Conservation (phyloP, 1,140 invertebrate genomes). For the Pogonus chalceus region DNA sequence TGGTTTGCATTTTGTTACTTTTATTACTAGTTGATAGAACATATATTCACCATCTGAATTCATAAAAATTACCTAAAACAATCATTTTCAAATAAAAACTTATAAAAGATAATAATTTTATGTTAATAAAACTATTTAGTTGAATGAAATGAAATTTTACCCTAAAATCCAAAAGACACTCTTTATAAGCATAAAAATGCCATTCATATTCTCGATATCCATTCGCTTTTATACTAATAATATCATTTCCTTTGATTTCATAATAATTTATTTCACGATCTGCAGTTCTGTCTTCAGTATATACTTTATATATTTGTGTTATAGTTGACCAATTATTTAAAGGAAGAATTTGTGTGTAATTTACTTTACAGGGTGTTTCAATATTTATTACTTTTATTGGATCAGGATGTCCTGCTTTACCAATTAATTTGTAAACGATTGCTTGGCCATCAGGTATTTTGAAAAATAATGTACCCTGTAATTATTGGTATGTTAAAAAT, state of each 20-base stretch:
- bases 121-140: background rate
- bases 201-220: background rate
- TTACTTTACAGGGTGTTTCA: background rate
- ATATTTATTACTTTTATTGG: background rate
- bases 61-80: constrained; percentile 3
- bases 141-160: background rate
- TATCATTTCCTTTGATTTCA: background rate
- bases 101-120: background rate
- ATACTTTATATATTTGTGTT: background rate
- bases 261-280: background rate
- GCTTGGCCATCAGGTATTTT: background rate
- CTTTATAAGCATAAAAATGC: constrained; percentile 3
- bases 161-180: background rate
- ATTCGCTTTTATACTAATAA: background rate
- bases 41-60: background rate
- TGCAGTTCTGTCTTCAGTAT: background rate
- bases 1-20: background rate
- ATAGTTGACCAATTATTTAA: background rate
- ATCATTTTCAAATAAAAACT: too few relatives aligned
- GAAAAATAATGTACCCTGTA: background rate
- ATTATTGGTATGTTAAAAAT: background rate
- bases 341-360: background rate
- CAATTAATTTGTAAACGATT: background rate
- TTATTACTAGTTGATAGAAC: background rate
- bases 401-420: background rate